Conservation (phyloP, 1,140 invertebrate genomes). For the Phymastichus coffea region DNA sequence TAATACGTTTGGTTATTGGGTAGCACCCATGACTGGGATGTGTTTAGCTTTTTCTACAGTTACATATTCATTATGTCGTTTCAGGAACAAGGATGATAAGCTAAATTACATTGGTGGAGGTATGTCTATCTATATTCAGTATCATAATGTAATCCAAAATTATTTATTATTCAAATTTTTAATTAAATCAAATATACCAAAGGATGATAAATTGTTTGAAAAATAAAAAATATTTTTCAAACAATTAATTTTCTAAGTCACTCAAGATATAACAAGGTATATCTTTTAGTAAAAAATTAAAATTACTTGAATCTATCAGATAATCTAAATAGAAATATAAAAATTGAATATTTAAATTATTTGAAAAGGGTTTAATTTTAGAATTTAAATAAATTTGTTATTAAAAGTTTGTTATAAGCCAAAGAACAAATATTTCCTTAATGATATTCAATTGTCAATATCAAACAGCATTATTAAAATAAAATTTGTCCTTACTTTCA, state of each 20-base stretch:
- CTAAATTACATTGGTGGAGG: slow-evolving; percentile 45
- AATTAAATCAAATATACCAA: no score
- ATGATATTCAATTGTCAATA: no score
- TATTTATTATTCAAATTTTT: no score
- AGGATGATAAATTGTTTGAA: neutral
- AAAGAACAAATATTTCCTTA: no score
- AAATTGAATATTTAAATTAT: neutral
- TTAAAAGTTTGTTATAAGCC: no score
- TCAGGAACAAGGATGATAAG: slow-evolving; percentile 66
- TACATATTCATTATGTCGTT: slow-evolving; percentile 59
- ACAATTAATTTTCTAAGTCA: slow-evolving; percentile 1
- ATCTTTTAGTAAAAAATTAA: slow-evolving; percentile 13
- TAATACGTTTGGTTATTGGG: slow-evolving; percentile 56
- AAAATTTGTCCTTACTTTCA: neutral
- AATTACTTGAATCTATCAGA: neutral
- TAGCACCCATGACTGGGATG: slow-evolving; percentile 64
- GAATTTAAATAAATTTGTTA: no score
- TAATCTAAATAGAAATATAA: neutral
- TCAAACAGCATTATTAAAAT: no score
- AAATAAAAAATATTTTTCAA: neutral
- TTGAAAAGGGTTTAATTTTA: no score
- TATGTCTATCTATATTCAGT: slow-evolving; percentile 28
- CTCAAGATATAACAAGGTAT: neutral
- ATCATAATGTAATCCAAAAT: neutral
- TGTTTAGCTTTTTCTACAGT: slow-evolving; percentile 64